Conservation (phyloP, 2,113 vertebrate genomes). For the Siniperca chuatsi region DNA sequence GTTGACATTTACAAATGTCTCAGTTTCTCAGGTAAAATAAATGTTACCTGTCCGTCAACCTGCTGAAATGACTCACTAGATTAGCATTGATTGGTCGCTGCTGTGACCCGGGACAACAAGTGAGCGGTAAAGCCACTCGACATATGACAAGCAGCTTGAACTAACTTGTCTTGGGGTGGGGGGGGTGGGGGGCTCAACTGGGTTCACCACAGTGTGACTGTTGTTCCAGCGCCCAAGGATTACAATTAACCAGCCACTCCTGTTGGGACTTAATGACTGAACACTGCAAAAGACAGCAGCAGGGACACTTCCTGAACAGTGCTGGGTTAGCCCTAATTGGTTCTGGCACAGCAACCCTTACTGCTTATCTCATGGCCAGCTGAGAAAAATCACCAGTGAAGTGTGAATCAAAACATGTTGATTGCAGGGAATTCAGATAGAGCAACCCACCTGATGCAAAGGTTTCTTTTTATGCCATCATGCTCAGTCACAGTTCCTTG, state of each 20-base stretch:
- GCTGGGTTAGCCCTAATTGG: constrained; percentile 74
- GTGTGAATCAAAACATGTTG: constrained; percentile 74
- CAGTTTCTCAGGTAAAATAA: neutral
- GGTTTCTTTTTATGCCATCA: neutral
- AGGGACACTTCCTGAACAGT: constrained; percentile 76
- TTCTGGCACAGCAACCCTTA: constrained; percentile 75
- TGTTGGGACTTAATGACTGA: constrained; percentile 79
- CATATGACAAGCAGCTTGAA: constrained; percentile 77
- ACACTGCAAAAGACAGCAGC: constrained; percentile 75
- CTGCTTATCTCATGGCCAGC: constrained; percentile 76
- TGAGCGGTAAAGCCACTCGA: constrained; percentile 61
- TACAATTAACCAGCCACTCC: constrained; percentile 80
- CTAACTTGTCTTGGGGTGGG: constrained; percentile 56
- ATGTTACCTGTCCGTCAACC: neutral
- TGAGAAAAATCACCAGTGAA: constrained; percentile 71
- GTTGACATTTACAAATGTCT: neutral
- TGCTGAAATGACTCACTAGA: constrained; percentile 22
- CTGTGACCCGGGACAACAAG: constrained; percentile 52
- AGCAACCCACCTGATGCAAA: constrained; percentile 21
- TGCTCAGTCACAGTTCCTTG: neutral
- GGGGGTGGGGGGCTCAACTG: neutral
- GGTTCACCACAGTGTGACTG: constrained; percentile 75
- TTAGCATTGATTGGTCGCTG: constrained; percentile 36
- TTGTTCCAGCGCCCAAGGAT: constrained; percentile 80
- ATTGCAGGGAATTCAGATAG: constrained; percentile 60